Conservation (phyloP, 2,113 vertebrate species). For the Hyperoodon ampullatus region DNA sequence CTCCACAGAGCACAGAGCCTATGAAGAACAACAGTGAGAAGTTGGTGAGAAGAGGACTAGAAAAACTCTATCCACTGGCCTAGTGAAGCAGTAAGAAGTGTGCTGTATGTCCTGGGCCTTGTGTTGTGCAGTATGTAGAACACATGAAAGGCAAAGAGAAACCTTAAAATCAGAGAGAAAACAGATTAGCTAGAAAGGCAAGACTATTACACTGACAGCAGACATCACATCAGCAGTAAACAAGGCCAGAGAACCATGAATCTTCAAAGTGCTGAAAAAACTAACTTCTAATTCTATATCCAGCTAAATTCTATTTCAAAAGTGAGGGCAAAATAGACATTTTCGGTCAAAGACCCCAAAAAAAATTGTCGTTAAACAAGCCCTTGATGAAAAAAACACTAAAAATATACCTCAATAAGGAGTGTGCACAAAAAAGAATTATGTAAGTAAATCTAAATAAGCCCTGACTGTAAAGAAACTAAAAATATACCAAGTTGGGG, state of each 20-base stretch:
- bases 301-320: background rate
- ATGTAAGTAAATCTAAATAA: slow-evolving; percentile 23
- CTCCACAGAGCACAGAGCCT: background rate
- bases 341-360: background rate
- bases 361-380: background rate
- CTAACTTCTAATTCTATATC: background rate
- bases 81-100: background rate
- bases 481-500: background rate
- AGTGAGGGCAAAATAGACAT: background rate
- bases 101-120: background rate
- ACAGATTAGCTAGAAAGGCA: background rate
- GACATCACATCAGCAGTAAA: background rate
- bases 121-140: background rate
- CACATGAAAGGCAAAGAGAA: background rate
- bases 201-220: background rate
- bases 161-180: background rate
- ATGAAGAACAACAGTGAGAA: background rate
- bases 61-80: background rate
- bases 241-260: background rate
- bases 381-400: background rate
- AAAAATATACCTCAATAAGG: slow-evolving; percentile 16
- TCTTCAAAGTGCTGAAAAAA: background rate
- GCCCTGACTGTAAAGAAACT: background rate
- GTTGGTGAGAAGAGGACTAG: background rate
- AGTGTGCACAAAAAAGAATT: background rate